Evolutionary conservation across 2,797 vertebrate species (phyloP), one percentile per base, ranked within the genome.

Genomic region (Macrochelys suwanniensis): DNA sequence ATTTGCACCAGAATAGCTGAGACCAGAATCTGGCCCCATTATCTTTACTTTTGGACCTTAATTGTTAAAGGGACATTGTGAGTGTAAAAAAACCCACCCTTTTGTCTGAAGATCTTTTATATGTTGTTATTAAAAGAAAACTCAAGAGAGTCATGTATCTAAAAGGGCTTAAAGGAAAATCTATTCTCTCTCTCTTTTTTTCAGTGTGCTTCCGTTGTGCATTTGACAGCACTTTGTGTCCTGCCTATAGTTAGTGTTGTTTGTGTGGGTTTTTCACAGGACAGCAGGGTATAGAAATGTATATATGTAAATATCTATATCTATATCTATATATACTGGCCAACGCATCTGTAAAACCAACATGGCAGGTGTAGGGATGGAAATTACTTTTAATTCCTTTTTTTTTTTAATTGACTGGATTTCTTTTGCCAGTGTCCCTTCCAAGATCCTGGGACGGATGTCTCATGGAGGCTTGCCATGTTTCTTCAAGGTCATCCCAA

Each of bases 201-300:
- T 94, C 82, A 50, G 61, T 89, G 81, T 88, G 90, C 94, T 96
- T 76, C 93, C 94, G 79, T 88, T 93, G 96, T 90, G 83, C 93
- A 89, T 96, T 95, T 87, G 92, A 89, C 94, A 96, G 95, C 85
- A 45, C 71, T 23, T 94, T 92, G 51, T 91, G 80, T 85, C 92
- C 91, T 94, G 92, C 26, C 0, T 80, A 92, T 92, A 95, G 83
- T 11, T 92, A 90, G 83, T 91, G 94, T 88, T 96, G 94, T 95
- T 97, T 96, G 96, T 96, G 96, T 96, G 94, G 96, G 96, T 89
- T 97, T 95, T 95, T 96, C 95, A 94, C 96, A 96, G 96, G 94
- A 95, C 96, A 97, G 95, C 95, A 3, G 92, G 87, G 82, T 17
- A 92, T 61, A 89, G 83, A 96, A 49, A 61, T 84, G 68, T 9